phyloP scores from a whole-genome alignment of 2,113 vertebrate genomes.

The Lagopus muta region DNA sequence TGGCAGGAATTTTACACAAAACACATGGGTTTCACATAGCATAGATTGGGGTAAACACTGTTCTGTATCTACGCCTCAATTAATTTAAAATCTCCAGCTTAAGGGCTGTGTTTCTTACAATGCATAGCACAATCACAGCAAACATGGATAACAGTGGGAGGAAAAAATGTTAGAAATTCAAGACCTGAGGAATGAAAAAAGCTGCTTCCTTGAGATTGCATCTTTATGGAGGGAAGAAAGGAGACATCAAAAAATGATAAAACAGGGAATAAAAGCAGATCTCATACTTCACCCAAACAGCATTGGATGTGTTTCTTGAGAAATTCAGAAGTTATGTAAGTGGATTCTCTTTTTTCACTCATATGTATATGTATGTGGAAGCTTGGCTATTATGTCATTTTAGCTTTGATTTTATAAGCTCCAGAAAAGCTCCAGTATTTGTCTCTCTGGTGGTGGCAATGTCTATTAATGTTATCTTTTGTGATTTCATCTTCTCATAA shows the following conservation, averaged over 20 bases:
- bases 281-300: neutral
- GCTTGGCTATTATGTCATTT: neutral
- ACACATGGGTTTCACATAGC: accelerated
- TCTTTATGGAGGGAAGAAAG: neutral
- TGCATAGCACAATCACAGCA: neutral
- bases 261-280: neutral
- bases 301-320: neutral
- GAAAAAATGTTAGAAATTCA: neutral
- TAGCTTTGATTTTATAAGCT: neutral
- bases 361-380: neutral
- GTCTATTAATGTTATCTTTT: conserved; percentile 59
- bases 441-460: conserved; percentile 25
- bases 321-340: neutral
- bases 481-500: conserved; percentile 66
- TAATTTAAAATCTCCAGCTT: neutral
- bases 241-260: neutral
- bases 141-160: neutral
- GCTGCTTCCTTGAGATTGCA: neutral
- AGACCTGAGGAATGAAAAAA: neutral
- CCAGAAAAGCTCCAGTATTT: conserved; percentile 7
- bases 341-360: neutral
- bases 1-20: neutral
- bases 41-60: neutral
- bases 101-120: neutral
- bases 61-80: accelerated